phyloP scores from a whole-genome alignment of 2,888 invertebrate genomes.

The Pimpla rufipes region DNA sequence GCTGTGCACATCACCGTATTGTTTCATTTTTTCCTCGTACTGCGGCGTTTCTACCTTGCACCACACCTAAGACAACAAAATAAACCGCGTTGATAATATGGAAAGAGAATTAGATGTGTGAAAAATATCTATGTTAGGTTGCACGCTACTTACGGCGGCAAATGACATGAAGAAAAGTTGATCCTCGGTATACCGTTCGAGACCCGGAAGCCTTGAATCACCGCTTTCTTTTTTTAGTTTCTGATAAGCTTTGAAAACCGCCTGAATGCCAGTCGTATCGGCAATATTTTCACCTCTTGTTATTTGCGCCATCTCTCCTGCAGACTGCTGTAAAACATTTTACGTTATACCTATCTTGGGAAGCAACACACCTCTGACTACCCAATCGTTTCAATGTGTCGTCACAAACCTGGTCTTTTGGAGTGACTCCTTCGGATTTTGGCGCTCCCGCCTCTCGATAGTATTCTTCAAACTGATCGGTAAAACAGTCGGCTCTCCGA shows the following conservation, averaged over 20 bases:
- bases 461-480: constrained; percentile 63
- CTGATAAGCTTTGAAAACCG: constrained; percentile 89
- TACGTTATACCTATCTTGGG: not conserved
- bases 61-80: constrained; percentile 54
- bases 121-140: too few species aligned
- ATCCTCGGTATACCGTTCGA: constrained; percentile 88
- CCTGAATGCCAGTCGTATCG: constrained; percentile 93
- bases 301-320: not conserved
- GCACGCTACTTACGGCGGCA: constrained; percentile 59
- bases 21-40: constrained; percentile 15
- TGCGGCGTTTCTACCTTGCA: constrained; percentile 50
- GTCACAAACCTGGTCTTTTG: constrained; percentile 16
- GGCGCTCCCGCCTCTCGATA: constrained; percentile 33
- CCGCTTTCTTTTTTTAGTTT: constrained; percentile 69
- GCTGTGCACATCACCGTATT: constrained; percentile 53
- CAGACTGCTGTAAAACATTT: not conserved
- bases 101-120: too few species aligned
- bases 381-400: not conserved
- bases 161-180: constrained; percentile 91
- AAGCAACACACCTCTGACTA: too few species aligned
- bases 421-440: not conserved
- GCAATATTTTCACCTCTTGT: constrained; percentile 90
- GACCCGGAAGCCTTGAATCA: constrained; percentile 87
- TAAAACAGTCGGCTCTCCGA: constrained; percentile 66
- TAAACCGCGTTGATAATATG: too few species aligned